These are phyloP conservation scores for Pseudococcus jackbeardsleyi DNA, from an alignment of 2,888 invertebrate species.

Conservation along the genomic window DNA sequence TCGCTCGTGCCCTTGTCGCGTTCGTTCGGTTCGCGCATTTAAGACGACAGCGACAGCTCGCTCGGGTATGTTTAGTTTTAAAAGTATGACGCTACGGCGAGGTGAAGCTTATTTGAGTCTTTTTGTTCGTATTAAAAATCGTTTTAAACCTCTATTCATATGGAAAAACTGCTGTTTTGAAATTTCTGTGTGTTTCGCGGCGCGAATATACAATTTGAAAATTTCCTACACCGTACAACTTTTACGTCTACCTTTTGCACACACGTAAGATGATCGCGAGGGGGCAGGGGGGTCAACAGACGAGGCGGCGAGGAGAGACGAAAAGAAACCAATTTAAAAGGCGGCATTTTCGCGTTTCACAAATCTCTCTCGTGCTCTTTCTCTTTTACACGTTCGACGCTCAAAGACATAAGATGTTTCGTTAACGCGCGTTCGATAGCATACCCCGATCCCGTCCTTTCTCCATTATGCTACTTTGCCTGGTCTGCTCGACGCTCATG, in stretches of 20 bases:
- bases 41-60: not conserved
- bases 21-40: not conserved
- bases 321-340: slow-evolving; percentile 28
- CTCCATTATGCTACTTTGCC: not conserved
- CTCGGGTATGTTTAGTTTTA: not conserved
- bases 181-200: not conserved
- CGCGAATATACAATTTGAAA: slow-evolving; percentile 31
- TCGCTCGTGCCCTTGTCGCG: not conserved
- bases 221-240: slow-evolving; percentile 12
- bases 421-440: slow-evolving; percentile 37
- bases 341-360: slow-evolving; percentile 25
- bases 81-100: not conserved
- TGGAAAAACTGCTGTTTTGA: slow-evolving; percentile 53
- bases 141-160: slow-evolving; percentile 42
- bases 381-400: slow-evolving; percentile 30
- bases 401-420: slow-evolving; percentile 53
- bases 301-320: not conserved
- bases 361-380: not conserved
- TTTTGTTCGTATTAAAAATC: slow-evolving; percentile 42
- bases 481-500: not conserved
- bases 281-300: too few relatives aligned
- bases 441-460: not conserved
- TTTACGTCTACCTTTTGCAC: not conserved
- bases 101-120: slow-evolving; percentile 20
- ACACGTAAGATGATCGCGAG: not conserved